Evolutionary conservation across 53 echinoderm and acorn worm species (phyloP), one percentile per base, ranked within the genome.

Genomic region (Luidia sarsii): DNA sequence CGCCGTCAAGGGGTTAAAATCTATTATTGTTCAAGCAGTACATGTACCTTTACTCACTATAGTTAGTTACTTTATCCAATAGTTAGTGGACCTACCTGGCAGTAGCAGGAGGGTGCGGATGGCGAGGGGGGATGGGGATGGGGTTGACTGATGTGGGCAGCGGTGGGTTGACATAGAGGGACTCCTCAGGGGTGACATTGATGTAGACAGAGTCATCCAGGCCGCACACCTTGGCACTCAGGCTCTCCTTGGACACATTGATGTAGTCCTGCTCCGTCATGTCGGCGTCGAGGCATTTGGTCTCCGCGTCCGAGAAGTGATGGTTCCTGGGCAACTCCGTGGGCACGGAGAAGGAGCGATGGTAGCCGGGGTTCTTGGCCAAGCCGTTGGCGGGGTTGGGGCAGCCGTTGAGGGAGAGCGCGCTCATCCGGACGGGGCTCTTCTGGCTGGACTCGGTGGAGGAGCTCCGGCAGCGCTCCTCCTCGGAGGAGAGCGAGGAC

Each of bases 401-500:
- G 62, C 46, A 46, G 28, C 30, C 45, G 33, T 39, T 77, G 77
- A 77, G 77, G 22, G 77, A 77, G 45, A 60, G 46, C 15, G 19
- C 55, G 49, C 71, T 83, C 22, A 36, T 83, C 14, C 77, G 16
- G 33, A 61, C 39, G 43, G 77, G 61, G 60, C 77, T 60, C 21
- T 43, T 59, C 48, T 45, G 41, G 16, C 77, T 60, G 43, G 77
- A 77, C 60, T 77, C 77, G 7, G 61, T 32, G 2, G 77, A 77
- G 15, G 61, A 77, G 60, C 77, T 59, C 11, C 77, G 13, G 46
- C 77, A 27, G 18, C 77, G 30, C 11, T 77, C 77, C 46, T 77
- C 77, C 7, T 63, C 64, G 2, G 84, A 73, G 14, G 84, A 84
- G 23, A 72, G 73, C 9, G 84, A 84, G 8, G 84, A 63, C 18